Evolutionary conservation across 2,888 invertebrate species (phyloP), one percentile per base, ranked within the genome.

Genomic region (Noctua fimbriata): DNA sequence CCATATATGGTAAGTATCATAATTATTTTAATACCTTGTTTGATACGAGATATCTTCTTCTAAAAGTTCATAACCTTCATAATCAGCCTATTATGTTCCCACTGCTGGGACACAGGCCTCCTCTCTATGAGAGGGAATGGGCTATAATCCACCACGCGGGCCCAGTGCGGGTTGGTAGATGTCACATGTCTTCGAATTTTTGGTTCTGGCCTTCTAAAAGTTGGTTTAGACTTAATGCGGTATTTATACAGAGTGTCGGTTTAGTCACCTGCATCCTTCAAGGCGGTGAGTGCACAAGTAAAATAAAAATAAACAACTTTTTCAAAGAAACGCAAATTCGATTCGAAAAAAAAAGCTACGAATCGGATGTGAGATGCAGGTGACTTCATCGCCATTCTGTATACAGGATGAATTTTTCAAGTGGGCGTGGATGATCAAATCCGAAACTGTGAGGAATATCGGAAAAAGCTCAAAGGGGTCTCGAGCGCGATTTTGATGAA

Each of bases 1-100:
- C 49, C 32, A 7, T 73, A 65, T 14, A 73, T 73, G 76, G 76
- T 76, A 73, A 44, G 41, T 44, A 65, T 16, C 52, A 49, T 69
- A 7, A 28, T 52, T 32, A 21, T 63, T 41, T 49, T 49, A 6
- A 41, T n/a, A 41, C 41, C 66, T 24, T 41, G 24, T 66, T 41
- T 41, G 1, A 2, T 41, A 65, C 63, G 2, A 36, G 36, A 65
- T 16, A 14, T 66, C 41, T 66, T n/a, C 2, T 10, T 36, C 10
- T 21, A 36, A 63, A 4, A 21, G 32, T 65, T 63, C n/a, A n/a
- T n/a, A n/a, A n/a, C n/a, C n/a, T n/a, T n/a, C n/a, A n/a, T n/a
- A n/a, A n/a, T n/a, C n/a, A n/a, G n/a, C n/a, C n/a, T n/a, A n/a
- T n/a, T n/a, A n/a, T n/a, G n/a, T n/a, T n/a, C n/a, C n/a, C n/a